Evolutionary conservation across 2,888 invertebrate species (phyloP).

Genomic region (Sarcophaga subvicina): DNA sequence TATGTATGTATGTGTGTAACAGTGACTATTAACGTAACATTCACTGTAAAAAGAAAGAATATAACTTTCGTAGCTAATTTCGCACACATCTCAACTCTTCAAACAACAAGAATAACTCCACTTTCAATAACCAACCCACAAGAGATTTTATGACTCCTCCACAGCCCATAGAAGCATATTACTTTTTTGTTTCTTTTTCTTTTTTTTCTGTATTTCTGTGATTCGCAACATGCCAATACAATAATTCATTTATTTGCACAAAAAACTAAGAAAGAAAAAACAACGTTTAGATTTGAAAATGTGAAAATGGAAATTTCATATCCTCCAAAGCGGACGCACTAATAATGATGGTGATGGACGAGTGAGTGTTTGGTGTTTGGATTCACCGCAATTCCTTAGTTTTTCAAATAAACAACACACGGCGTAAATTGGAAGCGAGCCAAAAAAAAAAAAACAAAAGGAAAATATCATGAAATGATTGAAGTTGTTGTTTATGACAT

Average conservation of each 20-base stretch:
- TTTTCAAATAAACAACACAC: conserved; percentile 59
- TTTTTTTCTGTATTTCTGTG: conserved; percentile 2
- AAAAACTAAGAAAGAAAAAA: background rate
- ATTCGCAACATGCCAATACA: conserved; percentile 44
- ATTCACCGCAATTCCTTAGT: conserved; percentile 41
- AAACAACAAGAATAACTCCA: background rate
- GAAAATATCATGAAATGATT: conserved; percentile 48
- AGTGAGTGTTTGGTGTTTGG: conserved; percentile 23
- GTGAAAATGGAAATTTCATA: conserved; percentile 40
- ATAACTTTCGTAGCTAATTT: too few relatives aligned
- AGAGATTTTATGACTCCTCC: background rate
- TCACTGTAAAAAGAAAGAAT: too few relatives aligned
- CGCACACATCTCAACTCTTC: background rate
- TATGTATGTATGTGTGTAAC: too few relatives aligned
- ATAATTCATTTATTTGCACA: conserved; percentile 60
- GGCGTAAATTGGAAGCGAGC: conserved; percentile 61
- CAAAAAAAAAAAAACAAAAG: conserved; percentile 20
- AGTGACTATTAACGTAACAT: too few relatives aligned
- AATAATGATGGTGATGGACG: background rate
- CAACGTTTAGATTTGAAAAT: conserved; percentile 24
- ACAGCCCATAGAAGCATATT: background rate
- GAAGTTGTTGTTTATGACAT: conserved; percentile 66
- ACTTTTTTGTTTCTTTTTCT: background rate
- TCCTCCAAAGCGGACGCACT: background rate
- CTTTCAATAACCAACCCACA: background rate